A percentile compares a stretch with the other conserved stretches of the same genome.
Evolutionary conservation across 2,888 invertebrate genomes (phyloP).

Genomic region (Ctena decussata): DNA sequence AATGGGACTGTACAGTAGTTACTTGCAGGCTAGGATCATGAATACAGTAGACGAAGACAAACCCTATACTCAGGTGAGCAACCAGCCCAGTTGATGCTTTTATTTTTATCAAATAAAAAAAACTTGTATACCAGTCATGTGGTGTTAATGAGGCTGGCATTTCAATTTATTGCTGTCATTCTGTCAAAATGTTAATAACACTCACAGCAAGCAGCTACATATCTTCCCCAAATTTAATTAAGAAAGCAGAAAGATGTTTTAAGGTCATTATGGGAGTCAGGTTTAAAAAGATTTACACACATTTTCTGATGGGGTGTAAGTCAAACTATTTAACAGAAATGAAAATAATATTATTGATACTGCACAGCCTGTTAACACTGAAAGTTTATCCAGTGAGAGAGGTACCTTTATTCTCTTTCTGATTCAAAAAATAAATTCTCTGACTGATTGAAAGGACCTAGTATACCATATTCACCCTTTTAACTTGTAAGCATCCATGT

Average conservation of each 20-base stretch:
- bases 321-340: background rate
- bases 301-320: background rate
- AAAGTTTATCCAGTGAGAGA: too few species aligned
- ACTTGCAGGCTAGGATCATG: too few species aligned
- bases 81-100: too few species aligned
- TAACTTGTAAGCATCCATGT: too few species aligned
- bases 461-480: too few species aligned
- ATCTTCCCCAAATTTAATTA: conserved; percentile 12
- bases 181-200: conserved; percentile 13
- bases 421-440: too few species aligned
- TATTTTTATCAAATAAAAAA: background rate
- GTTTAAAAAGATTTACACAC: conserved; percentile 8
- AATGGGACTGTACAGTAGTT: too few species aligned
- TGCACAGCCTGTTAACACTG: too few species aligned
- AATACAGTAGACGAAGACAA: too few species aligned
- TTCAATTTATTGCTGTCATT: conserved; percentile 13
- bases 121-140: background rate
- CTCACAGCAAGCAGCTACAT: conserved; percentile 11
- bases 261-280: conserved; percentile 10
- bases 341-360: background rate
- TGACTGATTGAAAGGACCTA: too few species aligned
- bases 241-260: conserved; percentile 14
- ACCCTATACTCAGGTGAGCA: too few species aligned
- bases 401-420: too few species aligned
- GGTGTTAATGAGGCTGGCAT: conserved; percentile 12